Evolutionary conservation across 37 sponge, comb jelly and placozoan genomes (phyloP).

Genomic region (Petrosia ficiformis): DNA sequence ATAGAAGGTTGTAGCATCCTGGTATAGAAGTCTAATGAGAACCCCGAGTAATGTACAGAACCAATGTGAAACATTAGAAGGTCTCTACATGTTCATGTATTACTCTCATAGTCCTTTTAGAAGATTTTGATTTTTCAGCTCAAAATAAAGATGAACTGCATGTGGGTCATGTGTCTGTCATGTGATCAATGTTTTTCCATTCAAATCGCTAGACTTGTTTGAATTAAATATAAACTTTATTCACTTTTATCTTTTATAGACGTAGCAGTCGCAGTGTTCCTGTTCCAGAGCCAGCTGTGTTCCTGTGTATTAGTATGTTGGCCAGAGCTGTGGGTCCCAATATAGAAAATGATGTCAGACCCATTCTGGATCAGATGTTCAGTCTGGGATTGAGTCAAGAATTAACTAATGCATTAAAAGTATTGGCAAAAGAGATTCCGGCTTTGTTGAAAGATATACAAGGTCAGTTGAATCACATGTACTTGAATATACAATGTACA

Average conservation of each 20-base stretch:
- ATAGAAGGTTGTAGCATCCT: too few relatives aligned
- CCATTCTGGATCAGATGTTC: slow-evolving; percentile 75
- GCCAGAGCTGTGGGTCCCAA: slow-evolving; percentile 61
- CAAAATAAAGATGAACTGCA: too few relatives aligned
- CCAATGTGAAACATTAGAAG: too few relatives aligned
- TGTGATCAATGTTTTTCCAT: too few relatives aligned
- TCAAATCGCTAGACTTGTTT: too few relatives aligned
- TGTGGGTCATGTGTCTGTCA: too few relatives aligned
- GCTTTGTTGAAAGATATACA: slow-evolving; percentile 62
- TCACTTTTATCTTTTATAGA: neutral
- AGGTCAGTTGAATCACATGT: slow-evolving; percentile 32
- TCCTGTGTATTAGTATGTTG: slow-evolving; percentile 84
- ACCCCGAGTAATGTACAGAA: too few relatives aligned
- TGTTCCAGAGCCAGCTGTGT: slow-evolving; percentile 61
- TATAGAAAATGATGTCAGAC: slow-evolving; percentile 48
- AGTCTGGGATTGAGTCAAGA: slow-evolving; percentile 54
- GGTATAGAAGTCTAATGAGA: too few relatives aligned
- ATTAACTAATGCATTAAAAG: slow-evolving; percentile 60
- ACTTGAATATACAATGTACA: neutral
- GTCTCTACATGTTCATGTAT: too few relatives aligned
- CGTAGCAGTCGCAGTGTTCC: slow-evolving; percentile 12
- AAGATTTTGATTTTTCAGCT: too few relatives aligned
- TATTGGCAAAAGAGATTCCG: slow-evolving; percentile 57
- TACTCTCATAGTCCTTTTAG: too few relatives aligned
- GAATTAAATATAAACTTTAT: neutral